Evolutionary conservation across 2,797 vertebrate genomes (phyloP).

Genomic region (Neosilurus mollespiculum): DNA sequence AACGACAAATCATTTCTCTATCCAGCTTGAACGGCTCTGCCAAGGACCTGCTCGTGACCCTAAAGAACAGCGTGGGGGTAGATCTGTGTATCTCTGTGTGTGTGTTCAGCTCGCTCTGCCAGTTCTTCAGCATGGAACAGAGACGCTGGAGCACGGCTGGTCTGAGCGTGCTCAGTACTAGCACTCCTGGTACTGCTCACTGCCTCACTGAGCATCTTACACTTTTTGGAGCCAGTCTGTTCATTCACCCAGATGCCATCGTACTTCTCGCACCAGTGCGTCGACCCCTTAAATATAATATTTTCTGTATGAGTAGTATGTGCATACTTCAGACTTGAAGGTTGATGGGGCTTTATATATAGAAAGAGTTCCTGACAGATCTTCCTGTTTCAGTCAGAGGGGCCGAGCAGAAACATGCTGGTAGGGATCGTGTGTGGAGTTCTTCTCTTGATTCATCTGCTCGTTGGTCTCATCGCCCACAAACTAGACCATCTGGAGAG

Average conservation of each 20-base stretch:
- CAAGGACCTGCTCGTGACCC: conserved; percentile 61
- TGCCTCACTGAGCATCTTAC: conserved; percentile 80
- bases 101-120: conserved; percentile 79
- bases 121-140: conserved; percentile 69
- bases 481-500: conserved; percentile 79
- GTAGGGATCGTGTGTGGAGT: conserved; percentile 71
- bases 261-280: conserved; percentile 74
- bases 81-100: conserved; percentile 60
- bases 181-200: conserved; percentile 68
- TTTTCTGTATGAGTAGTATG: neutral
- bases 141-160: conserved; percentile 75
- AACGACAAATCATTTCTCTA: neutral
- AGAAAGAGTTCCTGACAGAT: neutral
- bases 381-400: conserved; percentile 61
- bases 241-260: conserved; percentile 75
- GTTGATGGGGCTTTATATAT: neutral
- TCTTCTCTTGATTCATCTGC: conserved; percentile 72
- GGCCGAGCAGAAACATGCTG: conserved; percentile 64
- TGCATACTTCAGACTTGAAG: neutral
- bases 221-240: conserved; percentile 80
- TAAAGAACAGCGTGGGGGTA: conserved; percentile 61
- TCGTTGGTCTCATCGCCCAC: conserved; percentile 74
- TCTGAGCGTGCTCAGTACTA: conserved; percentile 71
- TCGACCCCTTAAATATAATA: neutral
- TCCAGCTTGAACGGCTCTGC: conserved; percentile 65